Percentiles rank a stretch among this genome's conserved stretches.
Conservation (phyloP, 2,113 vertebrate genomes). For the Herpailurus yagouaroundi region DNA sequence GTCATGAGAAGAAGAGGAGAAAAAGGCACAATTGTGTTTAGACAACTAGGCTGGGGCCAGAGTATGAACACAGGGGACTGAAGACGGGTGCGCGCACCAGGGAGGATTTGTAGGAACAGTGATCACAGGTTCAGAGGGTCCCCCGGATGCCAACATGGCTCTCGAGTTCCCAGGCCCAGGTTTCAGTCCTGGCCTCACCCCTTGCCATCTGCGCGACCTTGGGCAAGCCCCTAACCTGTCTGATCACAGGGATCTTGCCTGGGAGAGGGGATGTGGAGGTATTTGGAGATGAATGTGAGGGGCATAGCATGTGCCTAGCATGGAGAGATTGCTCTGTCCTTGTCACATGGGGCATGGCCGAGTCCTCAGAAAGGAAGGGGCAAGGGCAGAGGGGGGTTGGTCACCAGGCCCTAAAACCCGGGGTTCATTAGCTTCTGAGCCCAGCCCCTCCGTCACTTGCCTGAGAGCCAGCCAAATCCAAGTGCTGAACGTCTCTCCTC, state of each 20-base stretch:
- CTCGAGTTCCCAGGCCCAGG: too few relatives aligned
- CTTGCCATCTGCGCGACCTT: not conserved
- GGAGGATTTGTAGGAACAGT: not conserved
- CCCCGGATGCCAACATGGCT: not conserved
- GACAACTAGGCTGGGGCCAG: not conserved
- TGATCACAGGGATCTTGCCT: not conserved
- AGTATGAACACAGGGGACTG: not conserved
- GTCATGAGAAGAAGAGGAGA: not conserved
- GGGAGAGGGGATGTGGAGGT: accelerated
- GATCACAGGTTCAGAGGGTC: too few relatives aligned
- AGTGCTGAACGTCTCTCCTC: not conserved
- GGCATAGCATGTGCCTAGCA: not conserved
- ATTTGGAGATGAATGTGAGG: not conserved
- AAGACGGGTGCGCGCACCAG: too few relatives aligned
- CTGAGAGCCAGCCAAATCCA: too few relatives aligned
- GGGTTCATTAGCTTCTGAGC: not conserved
- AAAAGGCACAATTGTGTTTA: not conserved
- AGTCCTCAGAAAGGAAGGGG: not conserved
- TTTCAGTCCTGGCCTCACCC: not conserved
- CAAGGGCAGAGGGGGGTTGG: not conserved
- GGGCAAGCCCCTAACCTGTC: not conserved
- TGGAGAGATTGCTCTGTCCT: not conserved
- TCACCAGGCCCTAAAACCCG: not conserved
- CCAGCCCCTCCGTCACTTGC: not conserved
- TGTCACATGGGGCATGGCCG: not conserved